Evolutionary conservation across 2,113 vertebrate genomes (phyloP), one percentile per base, ranked within the genome.

Genomic region (Poeciliopsis prolifica): DNA sequence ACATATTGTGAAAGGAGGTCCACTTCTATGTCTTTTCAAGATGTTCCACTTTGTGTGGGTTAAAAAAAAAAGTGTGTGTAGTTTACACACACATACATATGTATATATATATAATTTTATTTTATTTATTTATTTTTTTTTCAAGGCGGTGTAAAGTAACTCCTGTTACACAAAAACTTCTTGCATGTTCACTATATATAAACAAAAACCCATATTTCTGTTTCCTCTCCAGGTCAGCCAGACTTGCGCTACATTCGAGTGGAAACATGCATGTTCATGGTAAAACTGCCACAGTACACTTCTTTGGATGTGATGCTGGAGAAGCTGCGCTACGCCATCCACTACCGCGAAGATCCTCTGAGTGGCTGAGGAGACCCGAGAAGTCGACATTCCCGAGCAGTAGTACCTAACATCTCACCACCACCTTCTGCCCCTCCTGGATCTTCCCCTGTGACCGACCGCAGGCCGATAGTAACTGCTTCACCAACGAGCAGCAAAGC

Each of bases 231-330:
- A 99, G 98, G 98, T 31, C 96, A 96, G 54, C 96, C 97, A 0
- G 98, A 99, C 83, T 96, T 95, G 0, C 95, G 98, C 64, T 97
- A 99, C 92, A 97, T 99, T 88, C 96, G 98, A 0, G 98, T 99
- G 54, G 98, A 99, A 91, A 99, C 98, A 26, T 99, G 98, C 85
- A 99, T 99, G 97, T 99, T 99, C 86, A 99, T 99, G 98, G 95
- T 99, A 87, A 99, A 99, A 77, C 97, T 99, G 4, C 98, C 98
- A 0, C 97, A 99, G 93, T 99, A 99, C 83, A 97, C 97, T 44
- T 97, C 97, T 0, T 87, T 98, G 84, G 97, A 99, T 7, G 96
- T 95, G 78, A 99, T 98, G 97, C 93, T 98, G 94, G 98, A 99
- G 48, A 99, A 98, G 72, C 95, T 99, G 2, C 96, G 97, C 0